Conservation (phyloP, 2,113 vertebrate genomes). For the Machaerirhynchus nigripectus region DNA sequence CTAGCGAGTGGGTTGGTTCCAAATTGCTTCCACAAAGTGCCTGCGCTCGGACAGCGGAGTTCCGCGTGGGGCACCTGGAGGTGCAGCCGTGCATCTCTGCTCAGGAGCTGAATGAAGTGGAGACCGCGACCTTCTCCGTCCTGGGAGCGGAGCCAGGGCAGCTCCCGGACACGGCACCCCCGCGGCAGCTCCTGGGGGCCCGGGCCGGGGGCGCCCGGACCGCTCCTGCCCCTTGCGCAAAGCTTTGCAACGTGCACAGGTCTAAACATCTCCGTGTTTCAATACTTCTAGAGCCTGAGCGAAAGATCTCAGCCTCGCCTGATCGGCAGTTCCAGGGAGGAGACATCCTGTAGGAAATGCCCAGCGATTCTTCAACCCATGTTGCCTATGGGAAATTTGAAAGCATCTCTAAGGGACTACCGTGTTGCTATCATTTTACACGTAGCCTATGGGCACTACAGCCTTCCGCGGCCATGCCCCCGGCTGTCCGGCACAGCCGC, state of each 20-base stretch:
- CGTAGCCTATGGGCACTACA: accelerated
- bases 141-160: neutral
- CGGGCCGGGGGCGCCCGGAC: too few relatives aligned
- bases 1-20: neutral
- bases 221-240: neutral
- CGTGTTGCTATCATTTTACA: neutral
- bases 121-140: neutral
- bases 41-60: neutral
- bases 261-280: accelerated
- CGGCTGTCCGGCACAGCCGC: neutral
- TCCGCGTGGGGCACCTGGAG: neutral
- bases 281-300: neutral
- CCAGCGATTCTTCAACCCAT: neutral
- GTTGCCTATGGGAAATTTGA: neutral
- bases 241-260: neutral
- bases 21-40: neutral
- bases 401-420: neutral
- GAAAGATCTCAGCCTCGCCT: neutral
- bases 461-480: neutral
- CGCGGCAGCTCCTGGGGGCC: neutral
- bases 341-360: neutral
- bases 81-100: neutral
- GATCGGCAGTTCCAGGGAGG: neutral
- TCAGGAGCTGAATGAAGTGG: accelerated
- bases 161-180: neutral